Evolutionary conservation across 2,888 invertebrate genomes (phyloP).

Genomic region (Toxonevra muliebris): DNA sequence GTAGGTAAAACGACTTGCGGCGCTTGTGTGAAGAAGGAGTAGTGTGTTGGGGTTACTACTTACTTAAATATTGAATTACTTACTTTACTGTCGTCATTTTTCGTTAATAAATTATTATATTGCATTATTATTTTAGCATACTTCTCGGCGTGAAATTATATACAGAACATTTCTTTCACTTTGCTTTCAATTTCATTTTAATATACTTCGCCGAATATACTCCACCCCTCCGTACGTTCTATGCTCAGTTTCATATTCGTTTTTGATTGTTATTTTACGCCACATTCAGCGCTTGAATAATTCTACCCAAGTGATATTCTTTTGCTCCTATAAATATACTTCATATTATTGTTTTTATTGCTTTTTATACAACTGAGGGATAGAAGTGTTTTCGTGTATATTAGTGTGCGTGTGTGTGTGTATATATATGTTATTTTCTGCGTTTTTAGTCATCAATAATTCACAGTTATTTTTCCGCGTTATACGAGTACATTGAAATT

Average conservation of each 20-base stretch:
- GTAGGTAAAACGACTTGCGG: not conserved
- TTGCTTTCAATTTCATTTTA: slow-evolving; percentile 51
- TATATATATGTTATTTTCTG: too few relatives aligned
- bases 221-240: not conserved
- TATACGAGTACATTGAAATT: slow-evolving; percentile 19
- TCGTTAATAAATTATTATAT: slow-evolving; percentile 31
- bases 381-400: not conserved
- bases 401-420: not conserved
- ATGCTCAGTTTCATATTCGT: slow-evolving; percentile 39
- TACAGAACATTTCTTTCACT: slow-evolving; percentile 35
- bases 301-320: slow-evolving; percentile 35
- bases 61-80: slow-evolving; percentile 17
- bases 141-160: slow-evolving; percentile 49
- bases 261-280: slow-evolving; percentile 58
- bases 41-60: not conserved
- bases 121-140: slow-evolving; percentile 37
- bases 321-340: slow-evolving; percentile 52
- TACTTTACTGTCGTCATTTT: slow-evolving; percentile 1
- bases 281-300: slow-evolving; percentile 32
- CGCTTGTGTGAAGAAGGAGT: not conserved
- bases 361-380: slow-evolving; percentile 16
- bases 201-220: slow-evolving; percentile 43
- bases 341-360: slow-evolving; percentile 53
- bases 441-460: slow-evolving; percentile 53
- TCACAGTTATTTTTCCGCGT: slow-evolving; percentile 51